Percentiles rank a stretch among this genome's conserved stretches.
Evolutionary conservation across 1,140 invertebrate species (phyloP).

Genomic region (Camponotus floridanus): DNA sequence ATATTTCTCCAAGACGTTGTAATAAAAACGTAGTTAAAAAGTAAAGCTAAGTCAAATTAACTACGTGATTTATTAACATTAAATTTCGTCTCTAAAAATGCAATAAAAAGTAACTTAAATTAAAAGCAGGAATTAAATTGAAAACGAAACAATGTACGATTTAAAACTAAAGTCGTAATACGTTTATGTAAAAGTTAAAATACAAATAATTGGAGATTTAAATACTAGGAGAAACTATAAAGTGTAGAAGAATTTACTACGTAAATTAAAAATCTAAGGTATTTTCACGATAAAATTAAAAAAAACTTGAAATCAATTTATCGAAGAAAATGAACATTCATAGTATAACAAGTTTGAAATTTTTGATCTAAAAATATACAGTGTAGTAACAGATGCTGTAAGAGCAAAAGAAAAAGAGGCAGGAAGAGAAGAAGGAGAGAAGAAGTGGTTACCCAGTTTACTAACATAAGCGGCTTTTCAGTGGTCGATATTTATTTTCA

Average conservation of each 20-base stretch:
- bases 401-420: not conserved
- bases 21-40: slow-evolving; percentile 16
- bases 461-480: not conserved
- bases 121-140: not conserved
- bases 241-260: not conserved
- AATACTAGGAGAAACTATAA: not conserved
- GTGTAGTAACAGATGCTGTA: not conserved
- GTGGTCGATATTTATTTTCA: slow-evolving; percentile 28
- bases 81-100: not conserved
- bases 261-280: slow-evolving; percentile 38
- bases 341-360: slow-evolving; percentile 34
- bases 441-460: slow-evolving; percentile 4
- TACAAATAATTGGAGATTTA: slow-evolving; percentile 29
- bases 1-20: not conserved
- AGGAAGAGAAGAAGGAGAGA: too few relatives aligned
- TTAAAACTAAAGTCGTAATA: not conserved
- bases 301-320: slow-evolving; percentile 42
- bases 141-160: not conserved
- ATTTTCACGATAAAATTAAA: not conserved
- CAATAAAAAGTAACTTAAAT: not conserved
- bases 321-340: slow-evolving; percentile 16
- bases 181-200: slow-evolving; percentile 25
- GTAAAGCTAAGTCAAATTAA: slow-evolving; percentile 12
- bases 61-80: slow-evolving; percentile 11
- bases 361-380: slow-evolving; percentile 36